phyloP scores from a whole-genome alignment of 2,113 vertebrate genomes.

The Alouatta palliata region DNA sequence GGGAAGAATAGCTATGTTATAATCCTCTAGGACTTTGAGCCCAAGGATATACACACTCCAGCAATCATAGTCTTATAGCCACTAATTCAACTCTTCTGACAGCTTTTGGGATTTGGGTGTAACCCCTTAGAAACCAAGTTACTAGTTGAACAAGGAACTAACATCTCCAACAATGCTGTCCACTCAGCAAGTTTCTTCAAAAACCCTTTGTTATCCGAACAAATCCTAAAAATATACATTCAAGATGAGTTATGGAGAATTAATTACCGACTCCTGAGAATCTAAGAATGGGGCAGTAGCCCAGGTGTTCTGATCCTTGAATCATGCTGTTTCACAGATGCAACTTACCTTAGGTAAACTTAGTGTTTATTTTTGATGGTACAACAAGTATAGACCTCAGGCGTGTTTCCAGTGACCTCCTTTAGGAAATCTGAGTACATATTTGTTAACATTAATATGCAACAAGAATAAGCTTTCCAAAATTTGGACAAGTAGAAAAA shows the following conservation, averaged over 20 bases:
- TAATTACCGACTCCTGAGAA: conserved; percentile 40
- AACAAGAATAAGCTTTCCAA: conserved; percentile 22
- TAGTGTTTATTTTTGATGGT: not conserved
- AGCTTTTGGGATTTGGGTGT: not conserved
- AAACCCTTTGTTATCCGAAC: not conserved
- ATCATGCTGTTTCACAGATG: not conserved
- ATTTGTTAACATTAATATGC: conserved; percentile 25
- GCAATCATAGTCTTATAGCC: not conserved
- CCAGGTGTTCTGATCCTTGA: not conserved
- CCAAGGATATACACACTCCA: not conserved
- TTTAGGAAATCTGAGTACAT: not conserved
- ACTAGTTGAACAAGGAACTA: conserved; percentile 16
- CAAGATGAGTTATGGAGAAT: conserved; percentile 5
- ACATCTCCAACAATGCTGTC: not conserved
- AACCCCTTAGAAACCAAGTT: not conserved
- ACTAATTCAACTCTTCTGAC: not conserved
- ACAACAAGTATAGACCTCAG: not conserved
- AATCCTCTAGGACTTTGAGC: not conserved
- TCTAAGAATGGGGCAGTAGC: not conserved
- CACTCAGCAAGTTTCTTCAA: not conserved
- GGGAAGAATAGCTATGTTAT: not conserved
- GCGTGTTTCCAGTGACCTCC: not conserved
- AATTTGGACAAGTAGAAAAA: conserved; percentile 10
- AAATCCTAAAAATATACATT: conserved; percentile 5
- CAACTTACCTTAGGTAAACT: not conserved